Base-by-base conservation (phyloP, 2,888 invertebrate species). In the Drosophila pseudotalamancana region DNA sequence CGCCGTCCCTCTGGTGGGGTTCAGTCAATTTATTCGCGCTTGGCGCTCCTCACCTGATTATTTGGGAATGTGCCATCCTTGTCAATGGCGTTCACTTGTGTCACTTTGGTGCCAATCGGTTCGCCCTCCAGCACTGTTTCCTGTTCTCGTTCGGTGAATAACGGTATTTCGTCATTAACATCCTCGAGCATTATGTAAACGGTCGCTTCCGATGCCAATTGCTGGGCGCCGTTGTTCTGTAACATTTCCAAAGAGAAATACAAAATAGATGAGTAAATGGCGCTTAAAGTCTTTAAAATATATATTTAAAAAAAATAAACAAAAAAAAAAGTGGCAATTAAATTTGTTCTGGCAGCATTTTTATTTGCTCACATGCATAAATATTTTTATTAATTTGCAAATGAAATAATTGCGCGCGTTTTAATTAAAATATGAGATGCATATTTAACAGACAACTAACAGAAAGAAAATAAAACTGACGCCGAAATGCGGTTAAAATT, bases 151-250 rank as follows among this genome's bases (percentile, higher is more conserved):
- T 98, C 97, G 62, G 97, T 97, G 92, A 99, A 98, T 74, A 97
- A 93, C 19, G 99, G 98, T 88, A 97, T 97, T 92, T 99, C 98
- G 91, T 99, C 99, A 92, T 99, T 99, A 60, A 98, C 98, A 92
- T 99, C 98, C 92, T 97, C 97, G 69, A 99, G 93, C 93, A 96
- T 96, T 87, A 98, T 97, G 92, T 95, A 96, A 76, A 98, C 97
- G 31, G 97, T 98, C 27, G 98, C 96, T 92, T 98, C 98, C 14
- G 97, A 97, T 57, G 98, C 98, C 89, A 98, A 93, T 92, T 98
- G 98, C 90, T 98, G 98, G 51, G 97, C 97, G 57, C 98, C 98
- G 92, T 98, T 98, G 92, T 98, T 98, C 97, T 98, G 90, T 16
- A 90, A 66, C 48, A 19, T 37, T 35, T 14, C 18, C 6, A 29